Conservation (phyloP, 2,797 vertebrate genomes). For the Cephalopachus bancanus region DNA sequence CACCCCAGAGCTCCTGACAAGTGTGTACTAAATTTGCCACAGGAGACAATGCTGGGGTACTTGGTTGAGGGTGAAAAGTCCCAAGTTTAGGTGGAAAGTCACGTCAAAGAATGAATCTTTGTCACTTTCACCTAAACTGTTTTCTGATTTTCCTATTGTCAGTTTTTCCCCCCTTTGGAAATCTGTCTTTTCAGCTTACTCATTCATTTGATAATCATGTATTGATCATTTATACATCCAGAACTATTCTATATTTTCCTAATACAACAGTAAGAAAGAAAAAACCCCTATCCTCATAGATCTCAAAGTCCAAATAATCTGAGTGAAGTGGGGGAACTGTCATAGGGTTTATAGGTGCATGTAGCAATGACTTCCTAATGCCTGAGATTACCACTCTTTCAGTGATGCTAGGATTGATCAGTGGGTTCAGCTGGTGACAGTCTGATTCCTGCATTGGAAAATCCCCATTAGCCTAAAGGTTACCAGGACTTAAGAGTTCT, state of each 20-base stretch:
- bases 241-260: background rate
- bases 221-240: background rate
- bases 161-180: background rate
- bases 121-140: background rate
- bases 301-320: background rate
- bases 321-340: background rate
- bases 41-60: background rate
- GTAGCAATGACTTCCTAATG: background rate
- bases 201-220: background rate
- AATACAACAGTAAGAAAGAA: background rate
- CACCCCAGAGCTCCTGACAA: background rate
- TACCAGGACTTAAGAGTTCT: constrained; percentile 41
- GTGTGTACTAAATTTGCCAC: background rate
- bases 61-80: background rate
- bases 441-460: background rate
- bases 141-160: background rate
- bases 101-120: background rate
- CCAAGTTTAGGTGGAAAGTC: background rate
- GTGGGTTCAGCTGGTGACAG: background rate
- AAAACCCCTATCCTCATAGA: background rate
- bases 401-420: background rate
- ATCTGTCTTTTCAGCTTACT: background rate
- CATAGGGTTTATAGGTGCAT: background rate
- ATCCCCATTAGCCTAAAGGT: background rate
- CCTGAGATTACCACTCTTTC: background rate